These are phyloP conservation scores for Dromiciops gliroides DNA, from an alignment of 2,113 vertebrate species.

Conservation along the genomic window DNA sequence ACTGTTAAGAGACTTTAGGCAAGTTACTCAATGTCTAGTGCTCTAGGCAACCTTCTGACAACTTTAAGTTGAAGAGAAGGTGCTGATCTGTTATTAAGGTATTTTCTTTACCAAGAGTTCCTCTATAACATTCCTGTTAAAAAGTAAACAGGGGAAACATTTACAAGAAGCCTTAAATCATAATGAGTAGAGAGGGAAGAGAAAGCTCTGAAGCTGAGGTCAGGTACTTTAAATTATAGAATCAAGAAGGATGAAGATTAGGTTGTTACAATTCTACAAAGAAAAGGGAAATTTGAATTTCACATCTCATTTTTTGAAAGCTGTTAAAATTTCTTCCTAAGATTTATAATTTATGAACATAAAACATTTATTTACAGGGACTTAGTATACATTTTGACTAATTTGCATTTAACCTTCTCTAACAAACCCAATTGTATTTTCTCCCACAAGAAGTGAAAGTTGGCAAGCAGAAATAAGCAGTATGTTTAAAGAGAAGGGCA, in stretches of 20 bases:
- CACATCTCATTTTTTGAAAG: neutral
- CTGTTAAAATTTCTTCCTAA: neutral
- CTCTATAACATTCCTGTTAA: too few relatives aligned
- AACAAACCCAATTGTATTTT: constrained; percentile 27
- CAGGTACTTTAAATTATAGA: constrained; percentile 22
- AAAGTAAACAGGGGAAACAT: constrained; percentile 20
- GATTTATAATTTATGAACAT: neutral
- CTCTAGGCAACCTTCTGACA: neutral
- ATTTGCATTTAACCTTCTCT: constrained; percentile 33
- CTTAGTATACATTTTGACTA: constrained; percentile 4
- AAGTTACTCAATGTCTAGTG: neutral
- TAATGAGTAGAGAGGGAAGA: constrained; percentile 15
- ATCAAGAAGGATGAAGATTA: constrained; percentile 42
- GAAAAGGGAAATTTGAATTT: constrained; percentile 5
- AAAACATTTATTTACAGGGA: neutral
- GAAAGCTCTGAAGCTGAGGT: constrained; percentile 12
- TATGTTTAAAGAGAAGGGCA: neutral
- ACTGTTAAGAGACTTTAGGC: neutral
- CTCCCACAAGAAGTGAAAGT: neutral
- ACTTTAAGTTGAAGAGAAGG: neutral
- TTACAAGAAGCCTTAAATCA: constrained; percentile 26
- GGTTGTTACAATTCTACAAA: constrained; percentile 8
- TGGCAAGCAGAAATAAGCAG: constrained; percentile 26
- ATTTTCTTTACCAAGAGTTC: neutral
- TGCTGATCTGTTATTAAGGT: neutral